phyloP scores from a whole-genome alignment of 2,797 vertebrate genomes.

The Loriculus beryllinus region DNA sequence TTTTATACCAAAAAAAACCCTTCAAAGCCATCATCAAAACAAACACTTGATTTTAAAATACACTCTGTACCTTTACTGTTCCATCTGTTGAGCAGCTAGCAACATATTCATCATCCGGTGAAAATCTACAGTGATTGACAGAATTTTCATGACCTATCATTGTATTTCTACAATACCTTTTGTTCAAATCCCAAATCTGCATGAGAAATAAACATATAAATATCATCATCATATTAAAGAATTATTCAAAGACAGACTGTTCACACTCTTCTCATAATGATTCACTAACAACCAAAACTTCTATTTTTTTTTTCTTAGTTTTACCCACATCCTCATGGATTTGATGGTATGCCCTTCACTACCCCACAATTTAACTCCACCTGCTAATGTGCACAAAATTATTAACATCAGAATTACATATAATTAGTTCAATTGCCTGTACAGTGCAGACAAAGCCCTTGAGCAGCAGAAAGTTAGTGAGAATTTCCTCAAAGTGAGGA shows the following conservation, averaged over 20 bases:
- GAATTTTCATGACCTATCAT: conserved; percentile 87
- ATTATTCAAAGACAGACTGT: not conserved
- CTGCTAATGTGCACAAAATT: not conserved
- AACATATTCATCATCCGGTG: conserved; percentile 86
- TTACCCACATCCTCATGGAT: not conserved
- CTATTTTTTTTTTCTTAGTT: not conserved
- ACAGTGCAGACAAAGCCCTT: not conserved
- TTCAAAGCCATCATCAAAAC: not conserved
- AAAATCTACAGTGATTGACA: conserved; percentile 94
- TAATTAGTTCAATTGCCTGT: not conserved
- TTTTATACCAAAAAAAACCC: not conserved
- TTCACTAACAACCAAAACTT: not conserved
- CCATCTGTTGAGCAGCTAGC: conserved; percentile 93
- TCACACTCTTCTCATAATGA: not conserved
- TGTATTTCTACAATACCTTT: conserved; percentile 87
- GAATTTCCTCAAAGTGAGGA: not conserved
- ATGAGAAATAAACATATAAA: conserved; percentile 3
- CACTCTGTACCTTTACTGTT: conserved; percentile 84
- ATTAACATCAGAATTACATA: not conserved
- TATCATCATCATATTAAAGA: not conserved
- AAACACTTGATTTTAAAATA: not conserved
- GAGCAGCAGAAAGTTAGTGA: not conserved
- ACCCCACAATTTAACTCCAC: not conserved
- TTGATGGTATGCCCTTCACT: not conserved
- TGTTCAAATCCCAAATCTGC: conserved; percentile 91